Conservation (phyloP, 2,113 vertebrate genomes). For the Istiophorus platypterus region DNA sequence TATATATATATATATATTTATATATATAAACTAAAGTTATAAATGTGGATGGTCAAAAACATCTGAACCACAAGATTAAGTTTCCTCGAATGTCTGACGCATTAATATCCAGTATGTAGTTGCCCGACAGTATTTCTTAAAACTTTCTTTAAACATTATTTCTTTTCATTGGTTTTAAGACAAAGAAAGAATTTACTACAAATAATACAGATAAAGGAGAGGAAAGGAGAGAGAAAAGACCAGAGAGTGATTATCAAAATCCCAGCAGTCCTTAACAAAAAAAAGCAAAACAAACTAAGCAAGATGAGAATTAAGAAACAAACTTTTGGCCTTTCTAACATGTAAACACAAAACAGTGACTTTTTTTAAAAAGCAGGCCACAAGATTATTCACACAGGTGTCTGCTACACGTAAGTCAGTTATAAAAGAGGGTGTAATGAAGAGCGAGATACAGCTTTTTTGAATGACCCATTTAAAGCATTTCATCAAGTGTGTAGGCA, state of each 20-base stretch:
- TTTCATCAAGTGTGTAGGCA: constrained; percentile 68
- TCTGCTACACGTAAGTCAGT: constrained; percentile 51
- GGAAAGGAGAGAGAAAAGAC: not conserved
- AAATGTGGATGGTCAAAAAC: not conserved
- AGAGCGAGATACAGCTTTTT: constrained; percentile 53
- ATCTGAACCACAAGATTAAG: not conserved
- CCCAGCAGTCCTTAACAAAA: not conserved
- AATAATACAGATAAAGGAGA: not conserved
- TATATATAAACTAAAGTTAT: constrained; percentile 1
- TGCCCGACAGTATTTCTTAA: not conserved
- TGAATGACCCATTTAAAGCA: constrained; percentile 73
- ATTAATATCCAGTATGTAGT: not conserved
- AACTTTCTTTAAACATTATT: no score
- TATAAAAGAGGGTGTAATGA: constrained; percentile 53
- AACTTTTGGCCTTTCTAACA: not conserved
- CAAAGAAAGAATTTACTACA: not conserved
- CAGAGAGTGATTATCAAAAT: constrained; percentile 11
- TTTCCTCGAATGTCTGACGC: not conserved
- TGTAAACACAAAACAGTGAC: constrained; percentile 31
- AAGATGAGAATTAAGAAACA: not conserved
- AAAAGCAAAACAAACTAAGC: not conserved
- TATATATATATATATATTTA: no score
- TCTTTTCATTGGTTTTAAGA: not conserved
- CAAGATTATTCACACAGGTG: constrained; percentile 54
- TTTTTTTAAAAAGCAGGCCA: constrained; percentile 34